Conservation (phyloP, 2,113 vertebrate genomes). For the Hippocampus zosterae region DNA sequence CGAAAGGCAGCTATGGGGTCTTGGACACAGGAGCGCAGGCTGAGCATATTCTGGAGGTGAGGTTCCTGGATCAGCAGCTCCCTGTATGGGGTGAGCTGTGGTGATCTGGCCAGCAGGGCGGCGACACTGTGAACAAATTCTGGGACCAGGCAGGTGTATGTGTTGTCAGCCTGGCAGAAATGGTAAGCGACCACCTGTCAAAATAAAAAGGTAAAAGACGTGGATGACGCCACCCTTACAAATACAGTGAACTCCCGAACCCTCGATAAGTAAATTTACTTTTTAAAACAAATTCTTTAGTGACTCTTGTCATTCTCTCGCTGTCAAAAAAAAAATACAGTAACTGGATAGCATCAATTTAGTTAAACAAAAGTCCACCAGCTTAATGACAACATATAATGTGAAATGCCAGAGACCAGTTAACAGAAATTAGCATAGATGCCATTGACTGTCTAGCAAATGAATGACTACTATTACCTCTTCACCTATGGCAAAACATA, state of each 20-base stretch:
- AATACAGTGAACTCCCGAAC: background rate
- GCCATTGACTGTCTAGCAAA: background rate
- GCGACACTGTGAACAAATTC: constrained; percentile 96
- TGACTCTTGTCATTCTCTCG: too few relatives aligned
- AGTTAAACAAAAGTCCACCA: too few relatives aligned
- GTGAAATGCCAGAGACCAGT: too few relatives aligned
- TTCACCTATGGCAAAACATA: too few relatives aligned
- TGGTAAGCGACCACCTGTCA: constrained; percentile 92
- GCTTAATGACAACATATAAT: too few relatives aligned
- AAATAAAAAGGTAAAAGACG: constrained; percentile 3
- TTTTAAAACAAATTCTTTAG: background rate
- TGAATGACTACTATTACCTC: too few relatives aligned
- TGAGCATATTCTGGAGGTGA: constrained; percentile 87
- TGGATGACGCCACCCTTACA: background rate
- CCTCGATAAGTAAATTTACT: background rate
- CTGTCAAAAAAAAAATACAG: too few relatives aligned
- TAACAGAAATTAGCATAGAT: too few relatives aligned
- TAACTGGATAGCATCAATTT: too few relatives aligned
- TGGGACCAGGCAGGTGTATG: constrained; percentile 93
- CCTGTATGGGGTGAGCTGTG: constrained; percentile 80
- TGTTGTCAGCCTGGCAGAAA: constrained; percentile 98
- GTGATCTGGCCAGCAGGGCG: constrained; percentile 86
- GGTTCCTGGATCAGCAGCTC: constrained; percentile 86
- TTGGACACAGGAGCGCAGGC: constrained; percentile 92
- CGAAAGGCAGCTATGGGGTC: constrained; percentile 87